Base-by-base conservation (phyloP, 2,797 vertebrate genomes). In the Hybognathus amarus region DNA sequence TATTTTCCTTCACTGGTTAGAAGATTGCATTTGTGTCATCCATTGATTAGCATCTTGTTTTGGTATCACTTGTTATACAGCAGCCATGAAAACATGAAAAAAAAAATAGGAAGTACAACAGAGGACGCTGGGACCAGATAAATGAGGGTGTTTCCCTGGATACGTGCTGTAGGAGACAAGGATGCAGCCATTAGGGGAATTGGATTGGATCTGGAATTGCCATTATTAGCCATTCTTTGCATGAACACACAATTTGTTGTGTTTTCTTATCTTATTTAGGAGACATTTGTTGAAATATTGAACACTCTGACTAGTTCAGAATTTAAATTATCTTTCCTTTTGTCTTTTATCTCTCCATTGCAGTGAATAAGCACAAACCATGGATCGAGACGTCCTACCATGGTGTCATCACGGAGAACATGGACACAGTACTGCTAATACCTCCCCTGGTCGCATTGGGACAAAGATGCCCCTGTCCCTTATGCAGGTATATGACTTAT, bases 371-470 rank as follows among this genome's bases (percentile, higher is more conserved):
- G 90, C 98, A 99, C 93, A 99, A 99, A 87, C 98, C 98, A 2
- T 99, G 98, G 98, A 99, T 99, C 52, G 98, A 99, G 93, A 97
- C 97, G 0, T 99, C 98, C 0, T 99, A 99, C 90, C 98, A 99
- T 9, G 98, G 98, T 78, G 96, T 99, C 90, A 96, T 99, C 91
- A 97, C 96, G 0, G 98, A 99, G 92, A 99, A 99, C 92, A 96
- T 97, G 18, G 97, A 97, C 89, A 97, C 96, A 0, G 97, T 99
- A 81, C 95, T 99, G 91, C 92, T 99, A 93, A 98, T 99, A 89
- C 98, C 98, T 79, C 98, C 98, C 0, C 94, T 99, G 59, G 97
- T 99, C 6, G 98, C 98, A 68, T 90, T 99, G 86, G 86, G 98
- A 99, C 92, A 99, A 99, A 90, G 98, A 99, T 18, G 97, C 97